Evolutionary conservation across 2,113 vertebrate genomes (phyloP).

Genomic region (Ginglymostoma cirratum): DNA sequence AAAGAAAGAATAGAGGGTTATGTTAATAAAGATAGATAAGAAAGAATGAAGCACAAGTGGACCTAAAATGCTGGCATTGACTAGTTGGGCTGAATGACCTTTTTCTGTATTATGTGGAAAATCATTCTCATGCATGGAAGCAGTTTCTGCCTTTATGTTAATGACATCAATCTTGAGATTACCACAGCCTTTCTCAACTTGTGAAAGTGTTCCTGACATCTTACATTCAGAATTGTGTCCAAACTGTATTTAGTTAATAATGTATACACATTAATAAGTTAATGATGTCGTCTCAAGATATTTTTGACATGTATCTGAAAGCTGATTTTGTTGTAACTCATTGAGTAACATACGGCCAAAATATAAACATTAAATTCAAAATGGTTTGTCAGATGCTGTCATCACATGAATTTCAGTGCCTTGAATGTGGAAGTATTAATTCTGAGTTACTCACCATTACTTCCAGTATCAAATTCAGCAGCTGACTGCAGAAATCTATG

Average conservation of each 20-base stretch:
- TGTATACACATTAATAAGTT: too few relatives aligned
- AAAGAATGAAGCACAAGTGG: too few relatives aligned
- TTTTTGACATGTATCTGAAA: too few relatives aligned
- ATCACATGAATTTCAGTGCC: neutral
- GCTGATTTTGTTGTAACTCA: too few relatives aligned
- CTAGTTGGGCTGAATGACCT: too few relatives aligned
- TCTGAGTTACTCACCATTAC: neutral
- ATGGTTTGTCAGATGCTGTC: neutral
- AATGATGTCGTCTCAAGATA: too few relatives aligned
- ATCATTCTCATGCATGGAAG: neutral
- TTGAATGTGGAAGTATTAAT: neutral
- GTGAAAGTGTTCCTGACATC: too few relatives aligned
- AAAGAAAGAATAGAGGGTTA: too few relatives aligned
- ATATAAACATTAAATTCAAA: neutral
- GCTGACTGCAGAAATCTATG: neutral
- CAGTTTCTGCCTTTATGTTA: neutral
- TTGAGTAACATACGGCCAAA: neutral
- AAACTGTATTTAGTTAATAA: too few relatives aligned
- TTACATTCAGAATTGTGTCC: too few relatives aligned
- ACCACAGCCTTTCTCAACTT: neutral
- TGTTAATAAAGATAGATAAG: too few relatives aligned
- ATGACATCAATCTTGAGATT: neutral
- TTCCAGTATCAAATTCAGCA: neutral
- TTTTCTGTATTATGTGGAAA: neutral
- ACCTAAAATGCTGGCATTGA: too few relatives aligned